Evolutionary conservation across 2,888 invertebrate species (phyloP).

Genomic region (Cephus spinipes): DNA sequence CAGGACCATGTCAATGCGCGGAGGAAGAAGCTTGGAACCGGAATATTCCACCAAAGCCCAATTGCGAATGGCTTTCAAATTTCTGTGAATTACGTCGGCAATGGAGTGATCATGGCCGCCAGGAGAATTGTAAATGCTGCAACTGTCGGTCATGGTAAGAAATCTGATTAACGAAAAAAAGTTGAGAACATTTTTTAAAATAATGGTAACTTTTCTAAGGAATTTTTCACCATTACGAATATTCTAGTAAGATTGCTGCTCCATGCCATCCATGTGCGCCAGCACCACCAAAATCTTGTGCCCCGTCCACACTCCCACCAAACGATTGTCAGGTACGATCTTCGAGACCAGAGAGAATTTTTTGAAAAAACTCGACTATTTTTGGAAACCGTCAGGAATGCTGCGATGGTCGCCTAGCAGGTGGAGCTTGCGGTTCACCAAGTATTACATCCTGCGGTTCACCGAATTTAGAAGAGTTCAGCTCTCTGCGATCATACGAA

Average conservation of each 20-base stretch:
- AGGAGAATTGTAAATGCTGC: constrained; percentile 50
- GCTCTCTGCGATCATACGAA: constrained; percentile 9
- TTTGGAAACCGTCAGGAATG: constrained; percentile 25
- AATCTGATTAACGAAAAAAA: neutral
- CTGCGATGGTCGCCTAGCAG: constrained; percentile 32
- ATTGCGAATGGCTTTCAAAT: constrained; percentile 53
- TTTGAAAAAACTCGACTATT: neutral
- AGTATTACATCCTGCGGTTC: neutral
- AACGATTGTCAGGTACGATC: constrained; percentile 38
- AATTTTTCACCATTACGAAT: neutral
- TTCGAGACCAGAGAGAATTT: neutral
- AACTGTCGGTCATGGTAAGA: constrained; percentile 46
- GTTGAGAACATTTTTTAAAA: neutral
- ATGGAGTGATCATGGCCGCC: constrained; percentile 57
- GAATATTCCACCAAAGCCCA: constrained; percentile 52
- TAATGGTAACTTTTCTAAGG: neutral
- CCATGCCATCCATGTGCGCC: constrained; percentile 41
- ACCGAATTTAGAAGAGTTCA: neutral
- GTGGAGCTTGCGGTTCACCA: constrained; percentile 32
- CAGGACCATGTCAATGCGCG: constrained; percentile 50
- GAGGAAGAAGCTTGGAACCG: constrained; percentile 59
- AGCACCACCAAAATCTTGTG: constrained; percentile 20
- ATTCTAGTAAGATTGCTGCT: constrained; percentile 38
- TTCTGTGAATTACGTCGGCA: constrained; percentile 54
- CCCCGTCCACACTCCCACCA: constrained; percentile 14